Base-by-base conservation (phyloP, 2,888 invertebrate species). In the Diarsia rubi region DNA sequence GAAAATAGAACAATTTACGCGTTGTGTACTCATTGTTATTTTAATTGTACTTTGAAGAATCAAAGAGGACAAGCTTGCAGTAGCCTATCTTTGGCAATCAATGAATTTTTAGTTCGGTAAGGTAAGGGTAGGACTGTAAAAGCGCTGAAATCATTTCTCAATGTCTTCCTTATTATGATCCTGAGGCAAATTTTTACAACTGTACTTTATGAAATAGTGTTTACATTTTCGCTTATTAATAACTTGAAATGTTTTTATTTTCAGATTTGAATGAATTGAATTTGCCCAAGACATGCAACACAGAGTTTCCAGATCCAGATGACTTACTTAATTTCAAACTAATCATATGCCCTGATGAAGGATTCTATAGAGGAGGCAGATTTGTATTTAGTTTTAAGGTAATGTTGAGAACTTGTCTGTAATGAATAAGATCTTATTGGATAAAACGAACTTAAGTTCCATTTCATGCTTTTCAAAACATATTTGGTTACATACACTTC, bases 241-340 rank as follows among this genome's bases (percentile, higher is more conserved):
- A 45, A 52, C 45, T 63, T 65, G 2, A 24, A 47, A 45, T 71
- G 42, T 90, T 91, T n/a, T 87, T 82, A 84, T 97, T 83, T 97
- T 73, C 97, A 99, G 99, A 99, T 97, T 98, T 99, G 92, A 99
- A 99, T 96, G 99, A 99, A 97, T 97, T 99, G 90, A 99, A 99
- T 97, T 97, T 99, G 93, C 99, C 99, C 86, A 99, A 99, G 97
- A 99, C 99, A 83, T 99, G 99, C 96, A 98, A 97, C 91, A 99
- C 99, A 93, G 99, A 99, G 92, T 99, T 99, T 94, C 99, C 99
- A 82, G 99, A 99, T 95, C 98, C 98, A 83, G 99, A 99, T 97
- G 99, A 99, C 96, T 97, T 99, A 93, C 97, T 99, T 90, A 98
- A 98, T 96, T 99, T 99, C 95, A 99, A 99, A 97, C 97, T 99